These are phyloP conservation scores for Pycnonotus jocosus DNA, from an alignment of 2,113 vertebrate species.

Conservation along the genomic window DNA sequence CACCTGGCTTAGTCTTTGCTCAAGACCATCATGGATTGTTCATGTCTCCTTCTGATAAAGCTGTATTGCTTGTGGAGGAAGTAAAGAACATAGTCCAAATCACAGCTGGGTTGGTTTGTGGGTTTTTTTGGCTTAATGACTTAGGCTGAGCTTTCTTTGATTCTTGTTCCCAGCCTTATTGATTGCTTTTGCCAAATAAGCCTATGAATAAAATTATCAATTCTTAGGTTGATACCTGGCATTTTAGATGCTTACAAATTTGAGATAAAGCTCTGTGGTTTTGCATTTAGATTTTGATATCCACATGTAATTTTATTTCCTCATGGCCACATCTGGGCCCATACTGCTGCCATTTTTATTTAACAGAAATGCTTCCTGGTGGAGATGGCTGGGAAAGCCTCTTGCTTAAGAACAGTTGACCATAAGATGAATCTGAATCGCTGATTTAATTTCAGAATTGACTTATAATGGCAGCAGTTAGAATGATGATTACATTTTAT, in stretches of 20 bases:
- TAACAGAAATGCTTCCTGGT: neutral
- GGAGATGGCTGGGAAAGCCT: neutral
- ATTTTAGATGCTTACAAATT: neutral
- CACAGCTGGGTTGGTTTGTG: neutral
- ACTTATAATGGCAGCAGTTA: neutral
- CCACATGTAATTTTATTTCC: neutral
- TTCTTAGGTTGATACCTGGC: neutral
- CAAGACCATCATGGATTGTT: neutral
- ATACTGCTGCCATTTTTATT: neutral
- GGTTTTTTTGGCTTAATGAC: neutral
- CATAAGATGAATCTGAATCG: neutral
- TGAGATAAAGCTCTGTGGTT: neutral
- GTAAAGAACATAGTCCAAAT: neutral
- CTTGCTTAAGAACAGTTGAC: neutral
- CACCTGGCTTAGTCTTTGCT: neutral
- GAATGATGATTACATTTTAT: neutral
- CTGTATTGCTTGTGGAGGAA: neutral
- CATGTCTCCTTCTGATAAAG: neutral
- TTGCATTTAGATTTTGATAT: neutral
- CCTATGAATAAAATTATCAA: neutral
- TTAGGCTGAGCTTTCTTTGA: neutral
- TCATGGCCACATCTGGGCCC: neutral
- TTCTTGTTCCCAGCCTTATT: neutral
- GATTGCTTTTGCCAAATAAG: neutral
- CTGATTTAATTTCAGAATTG: conserved; percentile 38